Percentiles rank a stretch among this genome's conserved stretches.
Conservation (phyloP, 2,113 vertebrate species). For the Microcebus tavaratra region DNA sequence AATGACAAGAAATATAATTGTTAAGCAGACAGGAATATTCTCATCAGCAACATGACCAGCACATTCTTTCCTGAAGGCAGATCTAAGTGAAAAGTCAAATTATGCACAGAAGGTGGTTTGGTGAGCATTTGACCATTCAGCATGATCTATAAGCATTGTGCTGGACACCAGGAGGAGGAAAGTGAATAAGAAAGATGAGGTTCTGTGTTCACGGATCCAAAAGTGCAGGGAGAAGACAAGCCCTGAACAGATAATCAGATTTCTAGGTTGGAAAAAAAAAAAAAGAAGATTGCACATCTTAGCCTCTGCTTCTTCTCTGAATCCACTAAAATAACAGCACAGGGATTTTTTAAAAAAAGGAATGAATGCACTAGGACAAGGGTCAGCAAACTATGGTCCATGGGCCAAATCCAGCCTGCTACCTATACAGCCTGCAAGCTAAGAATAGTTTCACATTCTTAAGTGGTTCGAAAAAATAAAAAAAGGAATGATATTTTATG, state of each 20-base stretch:
- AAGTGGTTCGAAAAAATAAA: background rate
- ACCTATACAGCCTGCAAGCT: background rate
- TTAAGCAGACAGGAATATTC: background rate
- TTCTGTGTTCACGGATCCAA: background rate
- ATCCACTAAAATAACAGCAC: background rate
- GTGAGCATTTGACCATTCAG: background rate
- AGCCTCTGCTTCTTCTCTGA: background rate
- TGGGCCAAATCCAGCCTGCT: background rate
- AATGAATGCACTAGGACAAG: background rate
- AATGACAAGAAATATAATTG: conserved; percentile 50
- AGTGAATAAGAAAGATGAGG: background rate
- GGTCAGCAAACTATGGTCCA: background rate
- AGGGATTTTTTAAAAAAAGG: background rate
- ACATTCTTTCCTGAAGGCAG: conserved; percentile 2
- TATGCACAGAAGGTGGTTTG: background rate
- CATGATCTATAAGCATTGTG: no score
- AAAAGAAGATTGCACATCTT: background rate
- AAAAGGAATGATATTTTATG: background rate
- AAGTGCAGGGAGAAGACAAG: background rate
- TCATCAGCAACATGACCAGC: background rate
- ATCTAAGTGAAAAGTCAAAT: conserved; percentile 35
- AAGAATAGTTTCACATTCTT: background rate
- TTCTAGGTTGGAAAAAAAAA: background rate
- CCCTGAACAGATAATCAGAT: background rate
- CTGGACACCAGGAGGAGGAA: background rate